phyloP scores from a whole-genome alignment of 1,140 invertebrate genomes.

The Tetragonula clypearis region DNA sequence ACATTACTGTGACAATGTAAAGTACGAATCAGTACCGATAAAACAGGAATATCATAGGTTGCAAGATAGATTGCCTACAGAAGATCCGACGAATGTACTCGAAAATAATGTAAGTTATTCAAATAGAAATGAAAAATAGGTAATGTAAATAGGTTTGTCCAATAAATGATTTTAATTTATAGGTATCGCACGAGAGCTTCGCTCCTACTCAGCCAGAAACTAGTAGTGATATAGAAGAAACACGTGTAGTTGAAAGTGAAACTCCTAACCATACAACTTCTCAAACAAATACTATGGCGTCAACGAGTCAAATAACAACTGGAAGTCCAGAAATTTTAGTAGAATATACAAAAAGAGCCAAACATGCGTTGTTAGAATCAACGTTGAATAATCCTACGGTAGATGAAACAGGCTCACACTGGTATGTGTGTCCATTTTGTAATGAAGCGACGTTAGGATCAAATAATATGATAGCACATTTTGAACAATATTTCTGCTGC shows the following conservation, averaged over 20 bases:
- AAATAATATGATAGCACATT: slow-evolving; percentile 80
- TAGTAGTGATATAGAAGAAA: slow-evolving; percentile 57
- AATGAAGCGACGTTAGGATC: slow-evolving; percentile 80
- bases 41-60: slow-evolving; percentile 75
- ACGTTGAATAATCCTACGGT: slow-evolving; percentile 75
- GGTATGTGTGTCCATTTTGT: slow-evolving; percentile 83
- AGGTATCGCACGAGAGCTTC: slow-evolving; percentile 61
- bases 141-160: slow-evolving; percentile 1
- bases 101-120: slow-evolving; percentile 69
- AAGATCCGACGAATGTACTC: slow-evolving; percentile 61
- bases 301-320: slow-evolving; percentile 72
- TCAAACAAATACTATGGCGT: slow-evolving; percentile 67
- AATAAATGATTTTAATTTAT: slow-evolving; percentile 11
- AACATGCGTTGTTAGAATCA: slow-evolving; percentile 73
- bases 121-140: not conserved
- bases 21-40: slow-evolving; percentile 72
- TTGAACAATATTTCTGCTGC: slow-evolving; percentile 82
- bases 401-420: slow-evolving; percentile 75
- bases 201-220: slow-evolving; percentile 50
- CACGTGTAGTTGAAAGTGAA: slow-evolving; percentile 50
- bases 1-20: slow-evolving; percentile 75
- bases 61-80: slow-evolving; percentile 68
- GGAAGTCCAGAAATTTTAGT: slow-evolving; percentile 71
- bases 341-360: slow-evolving; percentile 75
- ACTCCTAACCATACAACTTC: slow-evolving; percentile 30